A percentile compares a stretch with the other conserved stretches of the same genome.
These are phyloP conservation scores for Ptilonorhynchus violaceus DNA, from an alignment of 2,113 vertebrate genomes.

Conservation along the genomic window DNA sequence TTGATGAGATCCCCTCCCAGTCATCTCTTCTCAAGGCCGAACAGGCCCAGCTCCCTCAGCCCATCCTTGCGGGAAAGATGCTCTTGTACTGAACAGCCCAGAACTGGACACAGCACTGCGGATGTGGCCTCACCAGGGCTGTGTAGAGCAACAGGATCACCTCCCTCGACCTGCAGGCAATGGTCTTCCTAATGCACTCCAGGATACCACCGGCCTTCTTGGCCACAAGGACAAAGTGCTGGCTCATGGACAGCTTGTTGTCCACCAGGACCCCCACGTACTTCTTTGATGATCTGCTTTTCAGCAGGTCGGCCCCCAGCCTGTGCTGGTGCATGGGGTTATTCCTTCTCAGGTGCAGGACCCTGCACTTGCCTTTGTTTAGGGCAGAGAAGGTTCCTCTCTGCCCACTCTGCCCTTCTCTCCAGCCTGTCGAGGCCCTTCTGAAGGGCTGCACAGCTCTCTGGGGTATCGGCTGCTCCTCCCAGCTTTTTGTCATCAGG, in stretches of 20 bases:
- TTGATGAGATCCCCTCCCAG: background rate
- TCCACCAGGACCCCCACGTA: no score
- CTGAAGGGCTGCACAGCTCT: background rate
- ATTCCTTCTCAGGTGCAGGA: background rate
- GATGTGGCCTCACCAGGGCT: background rate
- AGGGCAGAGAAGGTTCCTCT: background rate
- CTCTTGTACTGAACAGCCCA: background rate
- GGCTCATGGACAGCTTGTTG: background rate
- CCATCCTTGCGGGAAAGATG: background rate
- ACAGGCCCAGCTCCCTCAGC: background rate
- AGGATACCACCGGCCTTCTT: background rate
- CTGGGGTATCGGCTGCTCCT: accelerated
- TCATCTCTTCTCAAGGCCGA: background rate
- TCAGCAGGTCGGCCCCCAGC: background rate
- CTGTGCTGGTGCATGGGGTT: background rate
- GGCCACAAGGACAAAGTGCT: background rate
- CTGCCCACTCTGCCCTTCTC: background rate
- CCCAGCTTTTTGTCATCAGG: accelerated
- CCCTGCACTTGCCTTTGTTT: accelerated
- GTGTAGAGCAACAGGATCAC: background rate
- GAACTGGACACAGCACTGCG: background rate
- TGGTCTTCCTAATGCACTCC: no score
- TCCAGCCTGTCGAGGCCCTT: background rate
- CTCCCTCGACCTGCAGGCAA: background rate
- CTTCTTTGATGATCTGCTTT: no score